These are phyloP conservation scores for Zoanthus sociatus DNA, from an alignment of 92 coral and sea anemone genomes.

Conservation along the genomic window DNA sequence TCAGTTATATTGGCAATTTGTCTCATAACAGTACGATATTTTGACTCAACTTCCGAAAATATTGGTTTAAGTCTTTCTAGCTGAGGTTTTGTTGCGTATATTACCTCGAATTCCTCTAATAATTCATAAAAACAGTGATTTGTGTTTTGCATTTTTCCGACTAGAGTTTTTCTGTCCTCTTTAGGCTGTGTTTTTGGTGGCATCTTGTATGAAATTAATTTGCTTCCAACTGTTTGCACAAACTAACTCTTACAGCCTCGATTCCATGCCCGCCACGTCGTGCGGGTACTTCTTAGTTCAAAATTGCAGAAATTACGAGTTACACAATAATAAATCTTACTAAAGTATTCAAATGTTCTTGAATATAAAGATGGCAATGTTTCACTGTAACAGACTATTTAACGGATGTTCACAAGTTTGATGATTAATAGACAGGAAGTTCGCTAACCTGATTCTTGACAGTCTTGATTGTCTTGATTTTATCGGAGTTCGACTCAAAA, in stretches of 20 bases:
- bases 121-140: constrained; percentile 53
- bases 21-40: constrained; percentile 38
- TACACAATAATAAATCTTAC: constrained; percentile 4
- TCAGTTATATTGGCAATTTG: constrained; percentile 23
- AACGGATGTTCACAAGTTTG: neutral
- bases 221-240: neutral
- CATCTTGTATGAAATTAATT: constrained; percentile 46
- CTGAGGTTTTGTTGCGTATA: constrained; percentile 53
- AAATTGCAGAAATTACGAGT: constrained; percentile 7
- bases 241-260: constrained; percentile 17
- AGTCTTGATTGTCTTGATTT: neutral
- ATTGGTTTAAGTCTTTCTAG: constrained; percentile 48
- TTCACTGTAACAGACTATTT: constrained; percentile 8
- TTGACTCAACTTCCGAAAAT: constrained; percentile 60
- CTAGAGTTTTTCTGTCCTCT: constrained; percentile 61
- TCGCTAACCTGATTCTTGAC: constrained; percentile 40
- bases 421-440: constrained; percentile 11
- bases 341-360: constrained; percentile 33
- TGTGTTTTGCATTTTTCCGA: constrained; percentile 58
- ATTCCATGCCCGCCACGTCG: constrained; percentile 33
- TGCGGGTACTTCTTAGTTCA: constrained; percentile 20
- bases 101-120: constrained; percentile 68
- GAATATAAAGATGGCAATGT: constrained; percentile 18
- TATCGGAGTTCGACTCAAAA: constrained; percentile 30
- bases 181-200: constrained; percentile 54